phyloP scores from a whole-genome alignment of 1,140 invertebrate species.

The Chionoecetes opilio region DNA sequence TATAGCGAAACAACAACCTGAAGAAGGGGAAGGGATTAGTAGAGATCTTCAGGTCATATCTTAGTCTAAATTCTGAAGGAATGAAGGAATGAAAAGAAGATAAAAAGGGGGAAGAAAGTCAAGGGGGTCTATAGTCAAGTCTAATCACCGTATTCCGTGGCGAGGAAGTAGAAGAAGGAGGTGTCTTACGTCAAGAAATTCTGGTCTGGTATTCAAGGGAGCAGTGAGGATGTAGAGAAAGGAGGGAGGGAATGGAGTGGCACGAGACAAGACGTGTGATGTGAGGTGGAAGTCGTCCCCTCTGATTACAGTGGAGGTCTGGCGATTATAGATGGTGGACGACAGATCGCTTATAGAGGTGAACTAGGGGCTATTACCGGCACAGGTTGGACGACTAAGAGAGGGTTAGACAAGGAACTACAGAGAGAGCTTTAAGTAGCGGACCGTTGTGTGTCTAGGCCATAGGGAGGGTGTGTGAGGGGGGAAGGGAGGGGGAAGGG shows the following conservation, averaged over 20 bases:
- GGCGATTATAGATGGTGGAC: constrained; percentile 5
- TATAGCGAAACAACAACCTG: background rate
- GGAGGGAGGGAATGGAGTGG: background rate
- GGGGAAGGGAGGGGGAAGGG: background rate
- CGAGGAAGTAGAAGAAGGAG: background rate
- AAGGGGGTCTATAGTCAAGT: too few relatives aligned
- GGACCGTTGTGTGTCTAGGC: background rate
- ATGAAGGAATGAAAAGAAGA: too few relatives aligned
- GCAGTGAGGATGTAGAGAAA: background rate
- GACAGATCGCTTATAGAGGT: background rate
- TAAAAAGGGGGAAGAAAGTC: too few relatives aligned
- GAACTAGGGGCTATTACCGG: background rate
- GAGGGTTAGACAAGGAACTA: background rate
- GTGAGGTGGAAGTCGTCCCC: background rate
- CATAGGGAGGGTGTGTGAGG: background rate
- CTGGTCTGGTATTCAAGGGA: background rate
- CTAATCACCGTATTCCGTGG: constrained; percentile 13
- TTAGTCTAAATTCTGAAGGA: too few relatives aligned
- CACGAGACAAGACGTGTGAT: background rate
- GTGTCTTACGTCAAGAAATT: background rate
- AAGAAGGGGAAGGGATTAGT: background rate
- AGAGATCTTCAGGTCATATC: background rate
- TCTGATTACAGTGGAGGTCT: background rate
- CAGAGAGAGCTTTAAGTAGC: background rate
- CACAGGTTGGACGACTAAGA: background rate